Evolutionary conservation across 2,797 vertebrate species (phyloP).

Genomic region (Ctenosaura bakeri): DNA sequence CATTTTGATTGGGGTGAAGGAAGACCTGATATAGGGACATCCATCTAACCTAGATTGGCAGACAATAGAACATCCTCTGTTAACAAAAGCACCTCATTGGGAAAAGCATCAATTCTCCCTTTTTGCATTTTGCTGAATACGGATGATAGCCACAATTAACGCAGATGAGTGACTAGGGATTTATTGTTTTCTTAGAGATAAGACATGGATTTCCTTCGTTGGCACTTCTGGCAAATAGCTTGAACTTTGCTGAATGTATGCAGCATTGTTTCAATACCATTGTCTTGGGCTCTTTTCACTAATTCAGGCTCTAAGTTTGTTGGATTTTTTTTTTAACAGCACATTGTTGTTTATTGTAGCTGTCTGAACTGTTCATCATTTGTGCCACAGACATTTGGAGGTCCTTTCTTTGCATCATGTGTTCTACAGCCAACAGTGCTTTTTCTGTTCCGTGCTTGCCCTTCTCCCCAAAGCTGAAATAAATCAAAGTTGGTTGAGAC

Average conservation of each 20-base stretch:
- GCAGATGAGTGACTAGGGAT: conserved; percentile 83
- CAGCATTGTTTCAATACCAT: conserved; percentile 58
- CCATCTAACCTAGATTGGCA: conserved; percentile 70
- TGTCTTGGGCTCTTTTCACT: conserved; percentile 48
- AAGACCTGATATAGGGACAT: conserved; percentile 60
- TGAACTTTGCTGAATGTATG: conserved; percentile 62
- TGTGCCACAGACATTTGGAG: conserved; percentile 78
- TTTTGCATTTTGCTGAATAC: conserved; percentile 80
- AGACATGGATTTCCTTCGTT: conserved; percentile 78
- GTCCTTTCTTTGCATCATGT: conserved; percentile 79
- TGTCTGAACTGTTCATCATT: conserved; percentile 77
- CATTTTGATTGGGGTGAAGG: not conserved
- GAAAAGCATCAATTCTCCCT: conserved; percentile 75
- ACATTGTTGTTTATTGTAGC: conserved; percentile 65
- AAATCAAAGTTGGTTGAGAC: conserved; percentile 98
- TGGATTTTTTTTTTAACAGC: not conserved
- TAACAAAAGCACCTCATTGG: conserved; percentile 68
- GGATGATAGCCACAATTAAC: conserved; percentile 85
- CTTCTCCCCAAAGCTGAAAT: conserved; percentile 91
- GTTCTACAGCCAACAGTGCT: conserved; percentile 85
- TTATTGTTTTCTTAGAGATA: conserved; percentile 84
- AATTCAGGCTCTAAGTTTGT: conserved; percentile 49
- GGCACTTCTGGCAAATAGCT: conserved; percentile 65
- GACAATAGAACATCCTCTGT: conserved; percentile 81
- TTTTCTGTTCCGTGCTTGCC: conserved; percentile 86